Conservation (phyloP, 1,140 invertebrate species). For the Drosophila ficusphila region DNA sequence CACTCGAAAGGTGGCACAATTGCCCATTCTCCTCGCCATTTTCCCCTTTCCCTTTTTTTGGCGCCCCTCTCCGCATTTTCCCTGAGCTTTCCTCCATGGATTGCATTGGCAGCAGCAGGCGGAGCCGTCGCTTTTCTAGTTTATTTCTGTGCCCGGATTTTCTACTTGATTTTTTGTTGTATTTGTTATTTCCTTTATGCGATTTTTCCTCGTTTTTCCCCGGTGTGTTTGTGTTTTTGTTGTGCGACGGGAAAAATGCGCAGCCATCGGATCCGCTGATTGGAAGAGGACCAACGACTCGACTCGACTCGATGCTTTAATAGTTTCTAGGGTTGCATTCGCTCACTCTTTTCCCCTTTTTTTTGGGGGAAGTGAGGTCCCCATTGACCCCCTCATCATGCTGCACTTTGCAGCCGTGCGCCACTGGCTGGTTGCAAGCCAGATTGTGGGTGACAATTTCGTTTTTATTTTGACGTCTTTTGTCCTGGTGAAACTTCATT, state of each 20-base stretch:
- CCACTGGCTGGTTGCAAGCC: slow-evolving; percentile 65
- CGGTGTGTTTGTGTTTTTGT: slow-evolving; percentile 13
- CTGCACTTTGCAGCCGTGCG: slow-evolving; percentile 72
- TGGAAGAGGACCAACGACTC: slow-evolving; percentile 60
- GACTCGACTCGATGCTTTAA: slow-evolving; percentile 51
- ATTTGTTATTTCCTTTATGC: slow-evolving; percentile 31
- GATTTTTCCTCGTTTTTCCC: slow-evolving; percentile 24
- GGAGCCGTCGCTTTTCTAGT: slow-evolving; percentile 75
- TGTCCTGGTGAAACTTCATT: background rate
- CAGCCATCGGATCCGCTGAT: slow-evolving; percentile 73
- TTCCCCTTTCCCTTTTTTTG: background rate
- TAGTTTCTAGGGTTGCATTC: slow-evolving; percentile 57
- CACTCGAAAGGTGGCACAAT: slow-evolving; percentile 39
- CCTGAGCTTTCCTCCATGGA: slow-evolving; percentile 19
- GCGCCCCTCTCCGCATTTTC: background rate
- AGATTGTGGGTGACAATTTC: slow-evolving; percentile 73
- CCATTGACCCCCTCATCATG: slow-evolving; percentile 24
- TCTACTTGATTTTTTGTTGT: slow-evolving; percentile 15
- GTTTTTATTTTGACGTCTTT: slow-evolving; percentile 43
- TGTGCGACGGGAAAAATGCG: slow-evolving; percentile 66
- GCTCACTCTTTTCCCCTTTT: background rate
- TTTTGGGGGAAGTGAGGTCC: background rate
- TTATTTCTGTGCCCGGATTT: slow-evolving; percentile 65
- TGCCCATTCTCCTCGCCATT: background rate
- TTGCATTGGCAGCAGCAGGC: slow-evolving; percentile 51